Evolutionary conservation across 1,140 invertebrate genomes (phyloP), one percentile per base, ranked within the genome.

Genomic region (Sweltsa coloradensis): DNA sequence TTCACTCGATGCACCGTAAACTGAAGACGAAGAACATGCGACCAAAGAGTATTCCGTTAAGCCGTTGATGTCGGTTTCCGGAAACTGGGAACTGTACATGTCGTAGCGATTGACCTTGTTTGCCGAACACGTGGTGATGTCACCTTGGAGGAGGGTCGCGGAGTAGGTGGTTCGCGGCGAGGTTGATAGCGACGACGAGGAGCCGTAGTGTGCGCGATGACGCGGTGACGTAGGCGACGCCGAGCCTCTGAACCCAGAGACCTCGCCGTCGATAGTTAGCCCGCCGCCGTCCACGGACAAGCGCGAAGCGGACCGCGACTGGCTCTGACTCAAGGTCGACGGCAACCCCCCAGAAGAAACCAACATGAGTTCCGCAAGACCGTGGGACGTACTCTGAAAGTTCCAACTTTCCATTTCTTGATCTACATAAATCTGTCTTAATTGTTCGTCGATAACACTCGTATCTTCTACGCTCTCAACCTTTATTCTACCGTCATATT

Each of bases 391-490:
- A 63, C 72, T 75, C 57, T 74, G 76, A 47, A 80, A 80, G n/a
- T 69, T 77, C 82, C 82, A 85, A 57, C 76, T 80, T 51, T 85
- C 80, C 36, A 73, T 57, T 29, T 75, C 75, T 5, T 74, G 74
- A 45, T 77, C 74, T 1, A 73, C 67, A 51, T 81, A 82, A 39
- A 83, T 73, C 57, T 76, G 75, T 56, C 77, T 70, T 44, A 84
- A 58, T 55, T 82, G 75, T 59, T 83, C 76, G 54, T 83, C 79
- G 54, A 83, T 75, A 49, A 75, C 76, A 59, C 73, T 78, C 18
- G 73, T 70, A 55, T 79, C 76, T 60, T 80, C 76, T 13, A 16
- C 2, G 41, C 29, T 34, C 4, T 23, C 6, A 43, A 43, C 9
- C 11, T n/a, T 31, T 31, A n/a, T n/a, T 31, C 9, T 11, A 31